Percentiles rank a stretch among this genome's conserved stretches.
Conservation (phyloP, 2,888 invertebrate genomes). For the Andrena dorsata region DNA sequence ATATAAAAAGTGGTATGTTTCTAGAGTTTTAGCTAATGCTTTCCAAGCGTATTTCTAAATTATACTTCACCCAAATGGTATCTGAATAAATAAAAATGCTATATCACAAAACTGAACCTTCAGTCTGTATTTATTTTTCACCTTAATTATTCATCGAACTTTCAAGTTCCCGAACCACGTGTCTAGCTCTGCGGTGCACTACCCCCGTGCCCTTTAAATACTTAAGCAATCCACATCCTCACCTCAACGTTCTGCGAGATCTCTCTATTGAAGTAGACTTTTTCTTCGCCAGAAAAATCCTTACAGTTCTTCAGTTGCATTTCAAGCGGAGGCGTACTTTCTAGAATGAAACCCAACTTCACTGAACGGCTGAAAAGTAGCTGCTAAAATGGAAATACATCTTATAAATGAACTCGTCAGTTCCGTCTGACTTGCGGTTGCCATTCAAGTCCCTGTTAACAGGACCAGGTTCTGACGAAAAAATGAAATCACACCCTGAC, state of each 20-base stretch:
- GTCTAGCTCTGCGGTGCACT: too few species aligned
- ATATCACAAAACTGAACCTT: constrained; percentile 6
- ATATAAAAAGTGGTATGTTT: not conserved
- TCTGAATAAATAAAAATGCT: not conserved
- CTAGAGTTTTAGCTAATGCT: not conserved
- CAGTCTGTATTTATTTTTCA: not conserved
- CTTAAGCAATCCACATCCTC: too few species aligned
- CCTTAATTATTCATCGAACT: constrained; percentile 15
- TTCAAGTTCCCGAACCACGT: constrained; percentile 14
- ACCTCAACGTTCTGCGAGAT: not conserved
- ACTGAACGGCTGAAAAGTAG: not conserved
- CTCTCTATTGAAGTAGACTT: not conserved
- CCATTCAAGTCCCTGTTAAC: constrained; percentile 32
- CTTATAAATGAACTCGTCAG: constrained; percentile 9
- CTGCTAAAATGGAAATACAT: not conserved
- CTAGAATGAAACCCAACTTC: not conserved
- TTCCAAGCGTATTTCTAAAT: not conserved
- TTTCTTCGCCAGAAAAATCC: not conserved
- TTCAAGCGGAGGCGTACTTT: not conserved
- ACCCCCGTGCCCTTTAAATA: too few species aligned
- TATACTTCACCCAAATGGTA: not conserved
- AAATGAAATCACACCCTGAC: constrained; percentile 21
- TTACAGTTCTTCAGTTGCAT: too few species aligned
- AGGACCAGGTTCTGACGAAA: constrained; percentile 12
- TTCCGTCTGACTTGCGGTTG: not conserved